Evolutionary conservation across 2,797 vertebrate species (phyloP).

Genomic region (Semaprochilodus insignis): DNA sequence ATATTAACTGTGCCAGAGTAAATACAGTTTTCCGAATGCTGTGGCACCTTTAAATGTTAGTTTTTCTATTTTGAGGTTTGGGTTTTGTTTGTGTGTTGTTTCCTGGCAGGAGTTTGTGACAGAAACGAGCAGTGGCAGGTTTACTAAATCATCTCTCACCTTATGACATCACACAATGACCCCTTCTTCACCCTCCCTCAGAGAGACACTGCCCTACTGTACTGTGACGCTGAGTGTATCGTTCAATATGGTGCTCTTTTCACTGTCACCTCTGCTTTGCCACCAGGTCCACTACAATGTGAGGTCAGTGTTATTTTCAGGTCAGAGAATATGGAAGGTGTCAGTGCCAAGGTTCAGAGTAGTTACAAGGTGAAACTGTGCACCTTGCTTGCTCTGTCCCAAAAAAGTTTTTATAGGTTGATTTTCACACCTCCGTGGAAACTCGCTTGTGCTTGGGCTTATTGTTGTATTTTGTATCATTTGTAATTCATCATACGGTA

Average conservation of each 20-base stretch:
- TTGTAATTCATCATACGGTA: too few relatives aligned
- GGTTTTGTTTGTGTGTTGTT: constrained; percentile 6
- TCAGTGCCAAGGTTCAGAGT: constrained; percentile 27
- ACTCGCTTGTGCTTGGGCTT: too few relatives aligned
- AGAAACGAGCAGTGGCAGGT: constrained; percentile 39
- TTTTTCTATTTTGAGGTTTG: background rate
- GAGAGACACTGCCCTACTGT: constrained; percentile 31
- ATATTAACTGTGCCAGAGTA: too few relatives aligned
- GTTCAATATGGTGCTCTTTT: constrained; percentile 37
- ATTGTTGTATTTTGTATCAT: too few relatives aligned
- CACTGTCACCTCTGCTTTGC: constrained; percentile 23
- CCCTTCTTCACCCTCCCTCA: constrained; percentile 35
- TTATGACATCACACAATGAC: constrained; percentile 26
- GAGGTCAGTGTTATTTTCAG: constrained; percentile 34
- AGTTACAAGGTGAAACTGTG: constrained; percentile 8
- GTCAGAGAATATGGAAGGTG: constrained; percentile 25
- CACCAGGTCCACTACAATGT: constrained; percentile 18
- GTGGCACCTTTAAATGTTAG: background rate
- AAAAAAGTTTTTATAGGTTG: background rate
- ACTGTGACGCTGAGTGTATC: constrained; percentile 8
- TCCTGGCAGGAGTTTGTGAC: constrained; percentile 30
- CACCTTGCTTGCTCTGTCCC: background rate
- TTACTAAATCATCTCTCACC: constrained; percentile 46
- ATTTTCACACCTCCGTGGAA: background rate
- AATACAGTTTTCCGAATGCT: too few relatives aligned